Base-by-base conservation (phyloP, 2,888 invertebrate species). In the Aquatica leii region DNA sequence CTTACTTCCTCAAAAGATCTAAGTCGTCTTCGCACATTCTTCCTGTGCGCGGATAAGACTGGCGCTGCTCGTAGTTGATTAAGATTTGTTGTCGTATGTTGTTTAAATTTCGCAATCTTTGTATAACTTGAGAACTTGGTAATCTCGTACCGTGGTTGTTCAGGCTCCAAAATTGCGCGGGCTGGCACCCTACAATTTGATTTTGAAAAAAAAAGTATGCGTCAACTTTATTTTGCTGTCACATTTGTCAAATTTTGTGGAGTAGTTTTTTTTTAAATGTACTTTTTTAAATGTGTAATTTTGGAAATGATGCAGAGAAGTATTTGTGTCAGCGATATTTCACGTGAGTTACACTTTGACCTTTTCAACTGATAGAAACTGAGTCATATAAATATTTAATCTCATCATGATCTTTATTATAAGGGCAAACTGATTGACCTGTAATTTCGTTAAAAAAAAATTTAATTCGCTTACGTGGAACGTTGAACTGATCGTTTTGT, bases 151-250 rank as follows among this genome's bases (percentile, higher is more conserved):
- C 93, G 71, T 91, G 90, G 2, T 91, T 84, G 68, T 84, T 85
- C 49, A 90, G 77, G 74, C 90, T 83, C 92, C 92, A 94, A 62
- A 92, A 85, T 69, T 91, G 91, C 1, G 85, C 80, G 0, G 93
- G 88, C 62, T 84, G 82, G 73, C 93, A 94, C 71, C 88, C 92
- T 92, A 78, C 12, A 11, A 37, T 37, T 37, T 24, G 24, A 24
- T 24, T 24, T 24, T 6, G 5, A 5, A 31, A 31, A 31, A 31
- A 9, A n/a, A n/a, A n/a, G n/a, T n/a, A n/a, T n/a, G n/a, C n/a
- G n/a, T n/a, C n/a, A n/a, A n/a, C n/a, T n/a, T n/a, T n/a, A n/a
- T n/a, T n/a, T n/a, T n/a, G n/a, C n/a, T n/a, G n/a, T n/a, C n/a
- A n/a, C n/a, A n/a, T n/a, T n/a, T n/a, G n/a, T n/a, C n/a, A n/a